Evolutionary conservation across 2,888 invertebrate genomes (phyloP).

Genomic region (Cerastoderma edule): DNA sequence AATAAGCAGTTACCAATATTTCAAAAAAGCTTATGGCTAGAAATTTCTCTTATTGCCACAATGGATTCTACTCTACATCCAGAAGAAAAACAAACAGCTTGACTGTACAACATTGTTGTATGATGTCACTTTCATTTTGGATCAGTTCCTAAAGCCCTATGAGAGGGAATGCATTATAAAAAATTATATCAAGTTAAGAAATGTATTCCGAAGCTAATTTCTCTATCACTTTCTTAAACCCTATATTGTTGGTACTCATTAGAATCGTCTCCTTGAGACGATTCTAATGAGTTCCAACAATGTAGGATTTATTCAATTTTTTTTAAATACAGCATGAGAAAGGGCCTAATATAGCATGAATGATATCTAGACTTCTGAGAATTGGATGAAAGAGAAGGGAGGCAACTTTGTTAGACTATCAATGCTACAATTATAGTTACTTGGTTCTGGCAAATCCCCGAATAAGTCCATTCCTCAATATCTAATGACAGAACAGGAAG

Average conservation of each 20-base stretch:
- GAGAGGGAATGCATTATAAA: too few species aligned
- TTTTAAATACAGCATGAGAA: too few species aligned
- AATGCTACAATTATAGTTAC: slow-evolving; percentile 32
- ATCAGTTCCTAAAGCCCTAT: too few species aligned
- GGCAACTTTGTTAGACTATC: too few species aligned
- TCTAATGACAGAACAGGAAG: too few species aligned
- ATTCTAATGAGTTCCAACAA: too few species aligned
- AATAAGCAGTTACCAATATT: neutral
- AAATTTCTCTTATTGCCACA: neutral
- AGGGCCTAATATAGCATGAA: neutral
- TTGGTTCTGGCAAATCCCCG: slow-evolving; percentile 71
- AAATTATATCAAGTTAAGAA: too few species aligned
- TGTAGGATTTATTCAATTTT: too few species aligned
- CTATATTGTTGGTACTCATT: neutral
- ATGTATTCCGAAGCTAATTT: too few species aligned
- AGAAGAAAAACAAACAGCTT: too few species aligned
- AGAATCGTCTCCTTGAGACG: neutral
- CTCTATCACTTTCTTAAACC: neutral
- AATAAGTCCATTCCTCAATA: slow-evolving; percentile 78
- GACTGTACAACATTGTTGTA: too few species aligned
- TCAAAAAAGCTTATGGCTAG: neutral
- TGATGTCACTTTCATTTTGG: too few species aligned
- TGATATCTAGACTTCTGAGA: neutral
- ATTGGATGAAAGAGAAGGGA: neutral
- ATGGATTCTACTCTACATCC: neutral